phyloP scores from a whole-genome alignment of 2,888 invertebrate genomes.

The Busseola fusca region DNA sequence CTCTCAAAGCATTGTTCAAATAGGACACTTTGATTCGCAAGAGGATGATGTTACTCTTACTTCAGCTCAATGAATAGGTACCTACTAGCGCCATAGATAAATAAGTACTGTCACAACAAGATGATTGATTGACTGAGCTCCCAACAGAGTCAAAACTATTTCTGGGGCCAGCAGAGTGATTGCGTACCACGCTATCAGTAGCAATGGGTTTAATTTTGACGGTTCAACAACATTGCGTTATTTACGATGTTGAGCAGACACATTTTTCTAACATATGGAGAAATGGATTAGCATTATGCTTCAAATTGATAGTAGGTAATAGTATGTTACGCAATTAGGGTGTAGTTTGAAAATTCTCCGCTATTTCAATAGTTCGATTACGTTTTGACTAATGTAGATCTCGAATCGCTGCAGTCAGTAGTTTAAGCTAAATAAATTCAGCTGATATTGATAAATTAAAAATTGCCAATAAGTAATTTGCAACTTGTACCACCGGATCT shows the following conservation, averaged over 20 bases:
- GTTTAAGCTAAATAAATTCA: constrained; percentile 1
- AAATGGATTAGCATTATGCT: too few species aligned
- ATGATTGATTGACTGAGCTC: neutral
- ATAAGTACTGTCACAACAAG: too few species aligned
- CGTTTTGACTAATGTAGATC: neutral
- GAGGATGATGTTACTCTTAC: neutral
- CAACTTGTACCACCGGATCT: constrained; percentile 21
- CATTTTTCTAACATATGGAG: too few species aligned
- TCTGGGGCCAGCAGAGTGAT: too few species aligned
- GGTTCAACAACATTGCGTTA: too few species aligned
- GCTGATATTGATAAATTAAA: neutral
- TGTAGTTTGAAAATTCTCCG: too few species aligned
- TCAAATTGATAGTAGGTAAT: too few species aligned
- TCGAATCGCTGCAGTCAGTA: neutral
- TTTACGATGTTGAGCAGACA: too few species aligned
- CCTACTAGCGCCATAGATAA: neutral
- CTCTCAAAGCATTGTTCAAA: neutral
- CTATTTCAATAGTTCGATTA: neutral
- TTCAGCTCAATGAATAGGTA: constrained; percentile 5
- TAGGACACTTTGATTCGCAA: neutral
- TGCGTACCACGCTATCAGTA: too few species aligned
- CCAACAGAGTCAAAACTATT: neutral
- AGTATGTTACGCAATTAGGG: too few species aligned
- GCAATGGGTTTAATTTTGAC: too few species aligned
- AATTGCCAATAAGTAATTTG: neutral